phyloP scores from a whole-genome alignment of 2,797 vertebrate genomes.

The Trachurus trachurus region DNA sequence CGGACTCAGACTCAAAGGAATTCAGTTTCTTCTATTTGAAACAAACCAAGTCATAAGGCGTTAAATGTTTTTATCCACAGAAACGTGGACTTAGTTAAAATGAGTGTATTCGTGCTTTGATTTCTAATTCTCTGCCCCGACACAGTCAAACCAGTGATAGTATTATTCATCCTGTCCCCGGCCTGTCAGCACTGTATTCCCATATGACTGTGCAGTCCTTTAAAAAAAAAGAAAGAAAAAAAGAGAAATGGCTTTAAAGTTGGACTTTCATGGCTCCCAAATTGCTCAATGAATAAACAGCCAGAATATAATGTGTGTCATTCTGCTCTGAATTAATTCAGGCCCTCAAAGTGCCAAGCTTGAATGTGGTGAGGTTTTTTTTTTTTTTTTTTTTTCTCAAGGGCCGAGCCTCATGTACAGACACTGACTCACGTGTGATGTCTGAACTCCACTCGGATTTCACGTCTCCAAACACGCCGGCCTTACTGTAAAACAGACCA shows the following conservation, averaged over 20 bases:
- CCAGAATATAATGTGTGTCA: background rate
- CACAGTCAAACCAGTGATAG: no score
- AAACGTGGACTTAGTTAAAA: background rate
- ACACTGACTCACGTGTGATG: constrained; percentile 54
- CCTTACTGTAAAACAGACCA: background rate
- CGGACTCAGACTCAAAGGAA: background rate
- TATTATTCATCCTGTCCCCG: no score
- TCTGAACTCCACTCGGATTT: constrained; percentile 38
- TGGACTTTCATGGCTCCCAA: background rate
- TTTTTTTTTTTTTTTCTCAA: background rate
- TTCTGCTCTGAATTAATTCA: background rate
- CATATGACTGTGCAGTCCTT: no score
- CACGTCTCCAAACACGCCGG: constrained; percentile 9
- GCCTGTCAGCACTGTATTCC: no score
- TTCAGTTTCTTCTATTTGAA: background rate
- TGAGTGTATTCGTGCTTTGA: no score
- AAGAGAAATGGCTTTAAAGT: background rate
- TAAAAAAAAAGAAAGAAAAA: no score
- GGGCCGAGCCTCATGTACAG: constrained; percentile 32
- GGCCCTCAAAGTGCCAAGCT: no score
- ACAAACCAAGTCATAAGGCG: background rate
- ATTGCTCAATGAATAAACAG: background rate
- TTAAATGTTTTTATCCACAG: background rate
- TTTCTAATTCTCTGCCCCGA: no score
- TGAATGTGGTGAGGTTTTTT: constrained; percentile 14